phyloP scores from a whole-genome alignment of 2,113 vertebrate species.

The Stigmatopora nigra region DNA sequence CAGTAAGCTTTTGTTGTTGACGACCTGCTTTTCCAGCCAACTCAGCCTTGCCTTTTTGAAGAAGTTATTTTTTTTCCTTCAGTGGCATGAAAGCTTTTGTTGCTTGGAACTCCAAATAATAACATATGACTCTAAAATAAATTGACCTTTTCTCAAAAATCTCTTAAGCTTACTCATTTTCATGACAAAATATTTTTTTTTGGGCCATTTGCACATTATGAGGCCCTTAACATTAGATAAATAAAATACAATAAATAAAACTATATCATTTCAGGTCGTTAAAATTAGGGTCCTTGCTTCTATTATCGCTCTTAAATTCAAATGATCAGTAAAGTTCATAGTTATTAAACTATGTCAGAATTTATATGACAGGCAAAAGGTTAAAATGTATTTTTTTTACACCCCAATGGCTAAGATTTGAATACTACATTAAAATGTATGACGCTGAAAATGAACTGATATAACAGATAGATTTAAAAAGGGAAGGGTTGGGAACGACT shows the following conservation, averaged over 20 bases:
- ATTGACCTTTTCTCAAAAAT: background rate
- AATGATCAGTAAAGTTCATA: background rate
- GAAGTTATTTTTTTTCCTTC: too few relatives aligned
- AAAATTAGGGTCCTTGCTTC: background rate
- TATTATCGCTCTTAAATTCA: background rate
- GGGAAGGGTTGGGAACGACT: constrained; percentile 16
- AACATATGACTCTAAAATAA: background rate
- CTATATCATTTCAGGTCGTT: background rate
- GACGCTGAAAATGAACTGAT: constrained; percentile 7
- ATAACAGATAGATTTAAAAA: constrained; percentile 40
- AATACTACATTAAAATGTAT: constrained; percentile 18
- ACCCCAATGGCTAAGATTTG: constrained; percentile 16
- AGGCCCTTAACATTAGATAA: background rate
- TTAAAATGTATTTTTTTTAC: constrained; percentile 30
- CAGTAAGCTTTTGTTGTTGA: too few relatives aligned
- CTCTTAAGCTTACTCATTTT: background rate
- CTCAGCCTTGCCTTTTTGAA: background rate
- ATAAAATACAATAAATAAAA: background rate
- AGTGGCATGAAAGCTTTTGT: background rate
- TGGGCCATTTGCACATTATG: background rate
- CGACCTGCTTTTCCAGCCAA: too few relatives aligned
- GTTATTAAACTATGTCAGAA: background rate
- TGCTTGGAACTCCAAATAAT: background rate
- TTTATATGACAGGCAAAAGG: too few relatives aligned
- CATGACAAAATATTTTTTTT: too few relatives aligned